A percentile compares a stretch with the other conserved stretches of the same genome.
Conservation (phyloP, 2,888 invertebrate genomes). For the Salticus scenicus region DNA sequence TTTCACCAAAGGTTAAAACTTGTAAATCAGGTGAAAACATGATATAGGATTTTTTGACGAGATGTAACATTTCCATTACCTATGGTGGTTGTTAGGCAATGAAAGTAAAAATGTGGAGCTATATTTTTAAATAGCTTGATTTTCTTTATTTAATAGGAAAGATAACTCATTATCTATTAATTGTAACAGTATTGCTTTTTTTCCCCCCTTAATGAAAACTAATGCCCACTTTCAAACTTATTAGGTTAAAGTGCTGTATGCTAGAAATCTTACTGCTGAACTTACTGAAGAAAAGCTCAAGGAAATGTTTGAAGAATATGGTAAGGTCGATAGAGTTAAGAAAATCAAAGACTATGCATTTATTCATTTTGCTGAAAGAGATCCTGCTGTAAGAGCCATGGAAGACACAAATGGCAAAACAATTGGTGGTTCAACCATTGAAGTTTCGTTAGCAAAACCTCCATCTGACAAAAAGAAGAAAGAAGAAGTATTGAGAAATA, state of each 20-base stretch:
- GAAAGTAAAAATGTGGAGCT: too few relatives aligned
- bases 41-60: too few relatives aligned
- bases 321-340: slow-evolving; percentile 98
- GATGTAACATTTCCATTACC: too few relatives aligned
- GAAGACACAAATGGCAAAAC: slow-evolving; percentile 75
- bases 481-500: slow-evolving; percentile 92
- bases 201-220: too few relatives aligned
- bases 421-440: slow-evolving; percentile 86
- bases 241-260: slow-evolving; percentile 97
- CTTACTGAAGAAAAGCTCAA: slow-evolving; percentile 97
- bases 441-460: slow-evolving; percentile 98
- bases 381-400: slow-evolving; percentile 91
- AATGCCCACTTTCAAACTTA: too few relatives aligned
- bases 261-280: slow-evolving; percentile 96
- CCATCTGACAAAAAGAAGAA: slow-evolving; percentile 99
- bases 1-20: too few relatives aligned
- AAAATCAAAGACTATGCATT: slow-evolving; percentile 99
- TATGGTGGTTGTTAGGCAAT: too few relatives aligned
- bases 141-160: too few relatives aligned
- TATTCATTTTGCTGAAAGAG: slow-evolving; percentile 98
- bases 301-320: slow-evolving; percentile 94
- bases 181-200: too few relatives aligned
- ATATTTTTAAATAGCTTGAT: too few relatives aligned
- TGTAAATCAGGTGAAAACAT: too few relatives aligned
- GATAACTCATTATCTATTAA: too few relatives aligned